A percentile compares a stretch with the other conserved stretches of the same genome.
These are phyloP conservation scores for Esperia sulphurella DNA, from an alignment of 2,888 invertebrate species.

Conservation along the genomic window DNA sequence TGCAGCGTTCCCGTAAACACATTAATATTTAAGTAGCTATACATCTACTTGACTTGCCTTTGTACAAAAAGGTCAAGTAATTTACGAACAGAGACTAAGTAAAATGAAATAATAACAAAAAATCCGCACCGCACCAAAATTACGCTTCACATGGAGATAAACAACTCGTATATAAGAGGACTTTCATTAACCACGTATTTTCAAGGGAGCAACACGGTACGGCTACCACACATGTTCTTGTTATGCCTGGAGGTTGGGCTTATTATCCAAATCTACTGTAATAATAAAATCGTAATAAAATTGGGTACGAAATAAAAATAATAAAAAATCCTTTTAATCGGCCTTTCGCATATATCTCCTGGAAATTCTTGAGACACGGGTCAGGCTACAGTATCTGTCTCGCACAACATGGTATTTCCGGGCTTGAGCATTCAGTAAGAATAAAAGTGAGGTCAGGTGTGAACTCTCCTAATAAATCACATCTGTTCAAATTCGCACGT, in stretches of 20 bases:
- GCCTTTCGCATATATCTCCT: too few relatives aligned
- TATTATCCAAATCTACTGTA: too few relatives aligned
- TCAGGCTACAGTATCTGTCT: too few relatives aligned
- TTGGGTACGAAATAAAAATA: too few relatives aligned
- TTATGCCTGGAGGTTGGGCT: too few relatives aligned
- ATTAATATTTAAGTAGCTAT: conserved; percentile 36
- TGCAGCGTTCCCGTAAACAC: conserved; percentile 26
- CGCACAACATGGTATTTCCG: not conserved
- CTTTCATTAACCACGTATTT: too few relatives aligned
- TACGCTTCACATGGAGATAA: not conserved
- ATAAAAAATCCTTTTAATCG: too few relatives aligned
- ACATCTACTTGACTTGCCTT: conserved; percentile 30
- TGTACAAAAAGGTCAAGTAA: conserved; percentile 29
- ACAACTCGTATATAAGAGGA: not conserved
- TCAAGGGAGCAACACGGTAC: too few relatives aligned
- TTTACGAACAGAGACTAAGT: conserved; percentile 11
- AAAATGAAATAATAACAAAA: not conserved
- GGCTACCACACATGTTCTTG: too few relatives aligned
- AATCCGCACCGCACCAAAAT: not conserved
- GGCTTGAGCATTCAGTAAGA: not conserved
- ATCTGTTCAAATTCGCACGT: not conserved
- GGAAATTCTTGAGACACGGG: too few relatives aligned
- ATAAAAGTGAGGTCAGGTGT: not conserved
- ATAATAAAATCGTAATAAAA: too few relatives aligned
- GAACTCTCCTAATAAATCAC: not conserved